Base-by-base conservation (phyloP, 2,888 invertebrate species). In the Noctuana brunneofusca region DNA sequence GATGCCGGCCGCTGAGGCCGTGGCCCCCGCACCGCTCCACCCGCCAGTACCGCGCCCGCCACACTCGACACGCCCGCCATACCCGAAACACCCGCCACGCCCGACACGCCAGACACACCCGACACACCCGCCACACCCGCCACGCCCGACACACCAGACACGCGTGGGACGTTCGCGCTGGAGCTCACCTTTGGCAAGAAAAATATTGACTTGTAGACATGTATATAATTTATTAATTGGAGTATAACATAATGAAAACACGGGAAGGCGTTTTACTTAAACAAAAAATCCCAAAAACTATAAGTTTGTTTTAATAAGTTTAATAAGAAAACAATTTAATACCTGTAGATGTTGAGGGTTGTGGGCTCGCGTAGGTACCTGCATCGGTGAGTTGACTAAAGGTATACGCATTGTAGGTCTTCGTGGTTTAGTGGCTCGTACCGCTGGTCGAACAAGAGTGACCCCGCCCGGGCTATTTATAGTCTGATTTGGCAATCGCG, bases 401-500 rank as follows among this genome's bases (percentile, higher is more conserved):
- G 72, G 66, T 9, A 71, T 60, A 2, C 84, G 75, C 27, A 75
- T 69, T 2, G 81, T 71, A 12, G 84, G 78, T 3, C 86, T 74
- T 3, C 85, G 78, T 18, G 72, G 70, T 1, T 76, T 69, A 22
- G 70, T 69, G 12, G 77, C 64, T 9, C 87, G 76, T 35, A 71
- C 81, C 2, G 84, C 80, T 30, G 84, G 72, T 2, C 89, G 80
- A 12, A 87, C 87, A 12, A 85, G 70, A 53, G 87, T 79, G 66
- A 87, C 79, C 20, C 71, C 71, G 0, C 69, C 69, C 0, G 71
- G 78, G 20, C 70, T 76, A 65, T 64, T 79, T 57, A 89, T 72
- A 14, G 86, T 76, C 63, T 84, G 89, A 71, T 87, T 90, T 57
- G 90, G 66, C 1, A 89, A 67, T 1, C 89, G 76, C 2, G 88